Evolutionary conservation across 2,113 vertebrate genomes (phyloP).

Genomic region (Prunella himalayana): DNA sequence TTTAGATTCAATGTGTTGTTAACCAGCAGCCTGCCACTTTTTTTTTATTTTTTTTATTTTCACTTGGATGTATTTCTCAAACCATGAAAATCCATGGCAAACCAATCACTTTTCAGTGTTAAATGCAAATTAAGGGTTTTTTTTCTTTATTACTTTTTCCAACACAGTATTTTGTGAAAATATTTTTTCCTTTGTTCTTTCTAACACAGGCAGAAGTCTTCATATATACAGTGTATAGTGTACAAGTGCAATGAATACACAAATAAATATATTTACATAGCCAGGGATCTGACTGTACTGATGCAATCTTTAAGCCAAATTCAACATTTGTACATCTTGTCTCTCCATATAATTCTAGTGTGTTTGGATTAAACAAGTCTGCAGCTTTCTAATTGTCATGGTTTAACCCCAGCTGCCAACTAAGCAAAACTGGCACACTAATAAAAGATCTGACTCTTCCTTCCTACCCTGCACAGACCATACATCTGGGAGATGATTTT

Average conservation of each 20-base stretch:
- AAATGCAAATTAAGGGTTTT: neutral
- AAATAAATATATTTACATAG: neutral
- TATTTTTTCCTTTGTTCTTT: neutral
- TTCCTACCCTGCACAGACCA: neutral
- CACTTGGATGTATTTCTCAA: neutral
- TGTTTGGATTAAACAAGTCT: neutral
- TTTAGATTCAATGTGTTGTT: neutral
- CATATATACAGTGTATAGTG: neutral
- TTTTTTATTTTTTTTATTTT: neutral
- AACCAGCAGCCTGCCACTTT: neutral
- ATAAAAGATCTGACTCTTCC: neutral
- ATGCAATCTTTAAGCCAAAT: neutral
- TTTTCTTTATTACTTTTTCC: neutral
- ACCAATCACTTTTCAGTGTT: neutral
- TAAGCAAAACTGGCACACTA: neutral
- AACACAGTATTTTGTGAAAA: neutral
- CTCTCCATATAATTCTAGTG: neutral
- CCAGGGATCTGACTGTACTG: neutral
- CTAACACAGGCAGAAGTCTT: neutral
- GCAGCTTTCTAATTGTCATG: neutral
- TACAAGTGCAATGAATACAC: neutral
- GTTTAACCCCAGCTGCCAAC: neutral
- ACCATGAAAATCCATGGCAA: neutral
- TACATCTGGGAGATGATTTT: neutral
- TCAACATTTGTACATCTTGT: neutral